Evolutionary conservation across 2,113 vertebrate genomes (phyloP).

Genomic region (Callopanchax toddi): DNA sequence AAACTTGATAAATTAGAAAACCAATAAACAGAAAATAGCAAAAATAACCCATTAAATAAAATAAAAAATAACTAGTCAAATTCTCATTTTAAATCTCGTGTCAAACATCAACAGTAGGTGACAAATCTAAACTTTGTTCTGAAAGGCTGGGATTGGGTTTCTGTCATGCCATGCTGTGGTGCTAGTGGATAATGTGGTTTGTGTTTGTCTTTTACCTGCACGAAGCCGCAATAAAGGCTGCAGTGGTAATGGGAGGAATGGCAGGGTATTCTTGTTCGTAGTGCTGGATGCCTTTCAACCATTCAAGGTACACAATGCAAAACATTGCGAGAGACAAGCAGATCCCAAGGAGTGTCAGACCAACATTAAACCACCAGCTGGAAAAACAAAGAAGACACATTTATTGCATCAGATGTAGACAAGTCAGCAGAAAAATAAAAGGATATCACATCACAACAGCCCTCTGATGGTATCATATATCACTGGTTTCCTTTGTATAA

Average conservation of each 20-base stretch:
- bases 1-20: no score
- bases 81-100: no score
- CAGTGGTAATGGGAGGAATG: constrained; percentile 88
- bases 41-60: no score
- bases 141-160: not conserved
- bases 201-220: constrained; percentile 82
- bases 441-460: not conserved
- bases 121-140: not conserved
- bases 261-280: constrained; percentile 90
- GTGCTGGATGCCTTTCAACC: constrained; percentile 87
- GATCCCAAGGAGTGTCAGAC: constrained; percentile 78
- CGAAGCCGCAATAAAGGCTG: constrained; percentile 90
- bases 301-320: constrained; percentile 94
- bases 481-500: not conserved
- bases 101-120: not conserved
- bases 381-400: constrained; percentile 10
- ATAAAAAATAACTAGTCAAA: no score
- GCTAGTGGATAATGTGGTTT: not conserved
- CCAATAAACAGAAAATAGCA: no score
- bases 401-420: not conserved
- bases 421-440: constrained; percentile 10
- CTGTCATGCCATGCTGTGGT: not conserved
- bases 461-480: constrained; percentile 1
- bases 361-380: constrained; percentile 90
- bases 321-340: constrained; percentile 86